Conservation (phyloP, 2,888 invertebrate genomes). For the Eurois occulta region DNA sequence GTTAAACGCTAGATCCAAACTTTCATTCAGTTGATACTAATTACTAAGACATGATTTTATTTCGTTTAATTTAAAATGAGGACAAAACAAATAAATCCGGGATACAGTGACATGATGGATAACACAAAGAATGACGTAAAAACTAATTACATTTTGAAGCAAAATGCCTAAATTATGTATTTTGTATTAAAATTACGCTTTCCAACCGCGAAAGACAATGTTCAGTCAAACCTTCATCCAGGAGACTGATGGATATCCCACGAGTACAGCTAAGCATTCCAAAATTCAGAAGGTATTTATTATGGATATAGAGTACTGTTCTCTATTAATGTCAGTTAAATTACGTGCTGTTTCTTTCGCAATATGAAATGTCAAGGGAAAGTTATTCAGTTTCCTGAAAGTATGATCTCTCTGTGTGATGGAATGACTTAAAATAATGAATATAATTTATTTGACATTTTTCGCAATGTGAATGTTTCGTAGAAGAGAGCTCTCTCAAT, state of each 20-base stretch:
- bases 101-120: constrained; percentile 30
- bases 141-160: constrained; percentile 37
- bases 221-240: constrained; percentile 33
- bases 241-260: constrained; percentile 21
- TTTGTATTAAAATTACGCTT: constrained; percentile 5
- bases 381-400: neutral
- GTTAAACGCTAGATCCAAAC: neutral
- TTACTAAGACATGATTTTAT: neutral
- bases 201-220: neutral
- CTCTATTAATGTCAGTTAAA: neutral
- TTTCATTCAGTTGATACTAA: neutral
- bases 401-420: neutral
- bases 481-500: neutral
- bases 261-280: neutral
- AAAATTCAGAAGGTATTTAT: neutral
- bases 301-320: neutral
- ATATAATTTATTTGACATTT: neutral
- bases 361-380: neutral
- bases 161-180: constrained; percentile 13
- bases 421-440: neutral
- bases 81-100: neutral
- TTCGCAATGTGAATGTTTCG: neutral
- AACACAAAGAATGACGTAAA: constrained; percentile 2
- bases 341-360: neutral
- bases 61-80: constrained; percentile 1